These are phyloP conservation scores for Eupithecia abbreviata DNA, from an alignment of 2,888 invertebrate genomes.

Conservation along the genomic window DNA sequence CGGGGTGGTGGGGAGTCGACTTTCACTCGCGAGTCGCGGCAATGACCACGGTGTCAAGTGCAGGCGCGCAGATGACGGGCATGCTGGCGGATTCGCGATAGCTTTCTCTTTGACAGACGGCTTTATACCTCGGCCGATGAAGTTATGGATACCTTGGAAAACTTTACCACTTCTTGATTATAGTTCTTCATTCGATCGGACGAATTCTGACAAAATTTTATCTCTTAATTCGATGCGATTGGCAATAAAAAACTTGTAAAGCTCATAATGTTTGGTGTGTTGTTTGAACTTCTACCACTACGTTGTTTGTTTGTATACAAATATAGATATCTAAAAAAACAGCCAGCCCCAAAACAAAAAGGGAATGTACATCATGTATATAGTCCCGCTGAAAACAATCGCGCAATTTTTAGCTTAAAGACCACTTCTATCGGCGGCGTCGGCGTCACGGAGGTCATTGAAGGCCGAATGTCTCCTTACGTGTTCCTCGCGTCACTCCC, in stretches of 20 bases:
- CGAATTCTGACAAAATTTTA: neutral
- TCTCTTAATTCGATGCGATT: too few relatives aligned
- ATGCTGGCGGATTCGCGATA: constrained; percentile 8
- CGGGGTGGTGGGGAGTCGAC: constrained; percentile 52
- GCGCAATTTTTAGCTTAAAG: neutral
- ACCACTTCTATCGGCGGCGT: neutral
- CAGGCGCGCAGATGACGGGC: constrained; percentile 21
- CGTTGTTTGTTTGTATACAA: too few relatives aligned
- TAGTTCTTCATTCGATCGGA: neutral
- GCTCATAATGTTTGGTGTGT: too few relatives aligned
- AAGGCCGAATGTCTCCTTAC: neutral
- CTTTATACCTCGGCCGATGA: neutral
- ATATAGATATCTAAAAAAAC: neutral
- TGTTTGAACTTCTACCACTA: too few relatives aligned
- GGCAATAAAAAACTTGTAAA: too few relatives aligned
- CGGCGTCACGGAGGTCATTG: neutral
- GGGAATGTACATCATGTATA: neutral
- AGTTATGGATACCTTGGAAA: neutral
- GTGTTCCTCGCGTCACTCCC: neutral
- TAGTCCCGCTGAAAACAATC: neutral
- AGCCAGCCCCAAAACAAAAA: neutral
- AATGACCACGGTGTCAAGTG: constrained; percentile 78
- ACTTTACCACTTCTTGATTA: neutral
- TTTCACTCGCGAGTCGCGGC: constrained; percentile 70
- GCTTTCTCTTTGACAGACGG: constrained; percentile 10